Conservation (phyloP, 1,140 invertebrate genomes). For the Papilio polyxenes region DNA sequence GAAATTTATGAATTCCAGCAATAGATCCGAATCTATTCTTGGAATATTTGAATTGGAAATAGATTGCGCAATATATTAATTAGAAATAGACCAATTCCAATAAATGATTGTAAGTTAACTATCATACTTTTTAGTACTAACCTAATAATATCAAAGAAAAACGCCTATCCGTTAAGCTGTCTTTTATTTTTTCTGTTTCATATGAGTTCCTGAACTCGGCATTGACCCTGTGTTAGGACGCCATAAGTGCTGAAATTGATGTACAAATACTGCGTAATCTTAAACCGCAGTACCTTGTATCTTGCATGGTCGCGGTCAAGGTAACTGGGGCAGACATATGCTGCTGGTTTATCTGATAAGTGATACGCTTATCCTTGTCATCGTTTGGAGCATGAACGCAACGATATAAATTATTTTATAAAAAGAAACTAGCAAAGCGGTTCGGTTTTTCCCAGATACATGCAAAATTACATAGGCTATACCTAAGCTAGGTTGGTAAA, state of each 20-base stretch:
- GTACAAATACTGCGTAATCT: constrained; percentile 3
- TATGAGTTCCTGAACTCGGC: neutral
- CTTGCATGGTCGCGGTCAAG: constrained; percentile 12
- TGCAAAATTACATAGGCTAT: neutral
- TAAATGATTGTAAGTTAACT: neutral
- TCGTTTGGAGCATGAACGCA: neutral
- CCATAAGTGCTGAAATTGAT: neutral
- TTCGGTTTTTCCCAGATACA: neutral
- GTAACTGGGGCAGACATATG: constrained; percentile 9
- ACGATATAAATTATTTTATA: neutral
- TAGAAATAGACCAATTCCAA: neutral
- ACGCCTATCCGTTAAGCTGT: neutral
- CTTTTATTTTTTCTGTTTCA: neutral
- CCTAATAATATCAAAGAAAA: neutral
- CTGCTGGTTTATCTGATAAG: neutral
- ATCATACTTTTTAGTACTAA: too few relatives aligned
- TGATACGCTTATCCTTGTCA: neutral
- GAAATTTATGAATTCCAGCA: constrained; percentile 19
- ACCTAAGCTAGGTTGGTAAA: neutral
- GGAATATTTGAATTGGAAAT: constrained; percentile 1
- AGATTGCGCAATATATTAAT: neutral
- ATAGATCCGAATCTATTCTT: constrained; percentile 1
- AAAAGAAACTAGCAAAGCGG: neutral
- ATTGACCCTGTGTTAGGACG: neutral
- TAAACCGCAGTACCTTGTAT: constrained; percentile 7